Evolutionary conservation across 2,797 vertebrate genomes (phyloP), one percentile per base, ranked within the genome.

Genomic region (Melanotaenia maccullochi): DNA sequence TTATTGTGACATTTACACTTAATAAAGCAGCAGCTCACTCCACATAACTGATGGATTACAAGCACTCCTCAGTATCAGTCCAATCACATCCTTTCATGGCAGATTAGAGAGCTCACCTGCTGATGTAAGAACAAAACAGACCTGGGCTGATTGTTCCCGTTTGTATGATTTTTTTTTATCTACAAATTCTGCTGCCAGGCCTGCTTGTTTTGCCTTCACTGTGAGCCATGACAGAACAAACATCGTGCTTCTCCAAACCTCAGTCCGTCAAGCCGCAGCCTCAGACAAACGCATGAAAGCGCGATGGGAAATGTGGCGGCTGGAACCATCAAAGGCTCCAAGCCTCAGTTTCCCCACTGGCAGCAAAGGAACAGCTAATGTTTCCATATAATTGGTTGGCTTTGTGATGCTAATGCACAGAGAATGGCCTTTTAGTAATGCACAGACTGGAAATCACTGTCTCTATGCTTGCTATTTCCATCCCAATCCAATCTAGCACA

Each of bases 331-430:
- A 87, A 86, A 83, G 76, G 68, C 67, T 69, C 36, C 40, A 12
- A 76, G 55, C 40, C 59, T 63, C 65, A n/a, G 59, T 42, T 65
- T 65, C 71, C 68, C 49, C 42, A 33, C 68, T 62, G 49, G 32
- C 68, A 38, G 62, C 3, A 69, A 49, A 75, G 47, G 71, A 78
- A 32, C 38, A 3, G 72, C 64, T 78, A 70, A 69, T 82, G 71
- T 86, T 83, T 71, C 81, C 59, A 38, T 60, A 68, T 85, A 88
- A 89, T 80, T 82, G 83, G 58, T 33, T 38, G 69, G 72, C 81
- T 89, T 87, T 87, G 70, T 87, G 80, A 85, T 87, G 86, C 76
- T 84, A 83, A 85, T 84, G 75, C 71, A 0, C 57, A n/a, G 60
- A 58, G 65, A 55, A 73, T 20, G 79, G 72, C 69, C 68, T 85